These are phyloP conservation scores for Alethe diademata DNA, from an alignment of 2,113 vertebrate species.

Conservation along the genomic window DNA sequence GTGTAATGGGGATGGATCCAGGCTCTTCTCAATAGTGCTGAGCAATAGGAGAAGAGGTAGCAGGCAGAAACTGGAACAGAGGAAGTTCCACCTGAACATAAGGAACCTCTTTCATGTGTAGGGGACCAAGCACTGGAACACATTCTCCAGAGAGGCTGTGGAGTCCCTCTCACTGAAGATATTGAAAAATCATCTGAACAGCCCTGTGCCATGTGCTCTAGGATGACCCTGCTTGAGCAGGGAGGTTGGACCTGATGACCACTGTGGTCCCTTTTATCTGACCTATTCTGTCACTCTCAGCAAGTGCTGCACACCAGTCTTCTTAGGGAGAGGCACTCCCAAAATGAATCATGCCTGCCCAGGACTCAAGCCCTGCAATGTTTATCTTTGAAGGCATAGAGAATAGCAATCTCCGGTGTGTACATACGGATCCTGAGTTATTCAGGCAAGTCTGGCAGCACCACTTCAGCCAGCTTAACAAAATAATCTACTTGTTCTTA, in stretches of 20 bases:
- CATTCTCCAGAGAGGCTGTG: neutral
- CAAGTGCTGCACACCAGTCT: neutral
- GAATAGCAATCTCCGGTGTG: neutral
- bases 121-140: neutral
- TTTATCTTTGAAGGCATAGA: neutral
- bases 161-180: neutral
- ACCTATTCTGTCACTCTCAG: neutral
- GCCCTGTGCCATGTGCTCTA: neutral
- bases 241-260: neutral
- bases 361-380: neutral
- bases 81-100: neutral
- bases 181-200: neutral
- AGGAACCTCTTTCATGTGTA: neutral
- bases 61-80: neutral
- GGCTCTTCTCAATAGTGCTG: neutral
- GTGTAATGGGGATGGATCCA: neutral
- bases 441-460: neutral
- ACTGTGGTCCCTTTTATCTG: neutral
- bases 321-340: neutral
- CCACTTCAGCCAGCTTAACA: neutral
- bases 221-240: neutral
- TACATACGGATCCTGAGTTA: neutral
- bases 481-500: conserved; percentile 13
- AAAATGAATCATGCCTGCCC: neutral
- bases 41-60: neutral